Evolutionary conservation across 2,797 vertebrate genomes (phyloP).

Genomic region (Tarsius wallacei): DNA sequence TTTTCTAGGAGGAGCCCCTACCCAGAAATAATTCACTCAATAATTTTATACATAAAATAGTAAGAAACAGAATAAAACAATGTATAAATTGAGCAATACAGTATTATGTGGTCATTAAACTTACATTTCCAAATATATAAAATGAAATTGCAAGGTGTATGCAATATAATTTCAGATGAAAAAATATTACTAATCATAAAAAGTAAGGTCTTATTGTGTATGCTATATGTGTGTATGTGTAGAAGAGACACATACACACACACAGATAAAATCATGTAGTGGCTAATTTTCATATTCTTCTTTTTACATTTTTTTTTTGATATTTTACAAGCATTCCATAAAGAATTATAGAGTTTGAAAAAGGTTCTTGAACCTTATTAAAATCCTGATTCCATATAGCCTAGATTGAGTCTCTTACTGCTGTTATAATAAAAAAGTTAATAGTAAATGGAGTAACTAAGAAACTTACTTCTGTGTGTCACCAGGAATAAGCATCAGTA

Average conservation of each 20-base stretch:
- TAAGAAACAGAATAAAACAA: constrained; percentile 4
- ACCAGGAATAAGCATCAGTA: background rate
- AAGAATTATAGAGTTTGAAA: constrained; percentile 13
- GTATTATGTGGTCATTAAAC: background rate
- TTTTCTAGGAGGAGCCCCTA: background rate
- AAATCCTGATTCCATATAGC: constrained; percentile 14
- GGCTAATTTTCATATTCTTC: background rate
- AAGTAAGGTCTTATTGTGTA: background rate
- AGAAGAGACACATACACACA: background rate
- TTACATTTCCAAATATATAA: constrained; percentile 27
- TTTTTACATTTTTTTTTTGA: background rate
- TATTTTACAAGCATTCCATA: constrained; percentile 9
- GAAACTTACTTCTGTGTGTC: background rate
- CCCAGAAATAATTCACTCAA: background rate
- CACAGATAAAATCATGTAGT: background rate
- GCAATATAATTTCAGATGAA: constrained; percentile 27
- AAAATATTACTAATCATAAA: background rate
- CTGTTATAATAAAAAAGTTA: background rate
- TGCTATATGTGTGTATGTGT: background rate
- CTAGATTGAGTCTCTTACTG: background rate
- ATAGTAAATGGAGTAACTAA: background rate
- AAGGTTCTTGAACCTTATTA: background rate
- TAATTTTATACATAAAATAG: background rate
- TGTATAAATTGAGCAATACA: background rate
- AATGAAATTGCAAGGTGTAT: background rate